These are phyloP conservation scores for Phaedon cochleariae DNA, from an alignment of 2,888 invertebrate species.

Conservation along the genomic window DNA sequence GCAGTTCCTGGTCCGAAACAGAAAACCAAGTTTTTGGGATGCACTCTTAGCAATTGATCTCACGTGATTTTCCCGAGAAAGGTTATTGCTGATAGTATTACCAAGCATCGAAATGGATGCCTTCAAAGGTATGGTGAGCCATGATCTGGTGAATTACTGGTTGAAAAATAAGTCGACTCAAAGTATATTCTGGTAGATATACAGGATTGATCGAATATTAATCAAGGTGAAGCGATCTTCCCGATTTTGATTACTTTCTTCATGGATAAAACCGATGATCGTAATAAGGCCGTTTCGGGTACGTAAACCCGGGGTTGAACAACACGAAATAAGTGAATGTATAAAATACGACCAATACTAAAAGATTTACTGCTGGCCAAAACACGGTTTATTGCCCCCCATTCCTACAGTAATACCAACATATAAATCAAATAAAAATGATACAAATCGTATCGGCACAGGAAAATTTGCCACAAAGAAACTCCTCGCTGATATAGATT, in stretches of 20 bases:
- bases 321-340: constrained; percentile 10
- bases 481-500: constrained; percentile 3
- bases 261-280: constrained; percentile 2
- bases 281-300: background rate
- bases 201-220: too few relatives aligned
- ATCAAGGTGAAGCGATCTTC: background rate
- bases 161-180: too few relatives aligned
- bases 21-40: too few relatives aligned
- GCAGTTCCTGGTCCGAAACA: too few relatives aligned
- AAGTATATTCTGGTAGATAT: too few relatives aligned
- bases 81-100: too few relatives aligned
- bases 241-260: background rate
- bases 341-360: constrained; percentile 14
- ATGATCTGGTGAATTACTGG: too few relatives aligned
- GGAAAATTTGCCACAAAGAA: constrained; percentile 29
- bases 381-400: constrained; percentile 21
- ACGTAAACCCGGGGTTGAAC: background rate
- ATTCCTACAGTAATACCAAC: constrained; percentile 16
- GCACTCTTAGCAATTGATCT: too few relatives aligned
- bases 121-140: too few relatives aligned
- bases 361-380: constrained; percentile 20
- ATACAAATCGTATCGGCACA: constrained; percentile 23
- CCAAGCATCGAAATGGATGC: too few relatives aligned
- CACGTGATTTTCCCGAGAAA: too few relatives aligned
- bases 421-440: constrained; percentile 30